phyloP scores from a whole-genome alignment of 2,888 invertebrate species.

The Zhuqinia jingwanae region DNA sequence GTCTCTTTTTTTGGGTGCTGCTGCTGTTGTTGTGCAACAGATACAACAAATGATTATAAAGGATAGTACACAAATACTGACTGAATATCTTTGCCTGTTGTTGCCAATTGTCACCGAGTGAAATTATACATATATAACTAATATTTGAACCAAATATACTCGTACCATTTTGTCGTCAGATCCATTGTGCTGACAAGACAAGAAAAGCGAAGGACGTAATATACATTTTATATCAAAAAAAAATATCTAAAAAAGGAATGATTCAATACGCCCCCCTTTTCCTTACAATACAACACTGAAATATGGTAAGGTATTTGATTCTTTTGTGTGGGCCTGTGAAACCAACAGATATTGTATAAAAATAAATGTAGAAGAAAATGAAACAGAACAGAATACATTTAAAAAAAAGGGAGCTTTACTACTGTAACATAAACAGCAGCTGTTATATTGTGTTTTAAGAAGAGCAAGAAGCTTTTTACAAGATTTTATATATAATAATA shows the following conservation, averaged over 20 bases:
- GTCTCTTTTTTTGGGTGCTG: no score
- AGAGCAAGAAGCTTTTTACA: slow-evolving; percentile 16
- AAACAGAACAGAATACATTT: slow-evolving; percentile 4
- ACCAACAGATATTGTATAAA: no score
- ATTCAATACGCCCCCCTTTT: slow-evolving; percentile 57
- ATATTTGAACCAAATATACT: not conserved
- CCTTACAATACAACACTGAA: slow-evolving; percentile 10
- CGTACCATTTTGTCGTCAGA: no score
- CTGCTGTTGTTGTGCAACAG: no score
- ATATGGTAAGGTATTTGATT: slow-evolving; percentile 14
- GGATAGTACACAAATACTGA: no score
- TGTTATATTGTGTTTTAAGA: slow-evolving; percentile 19
- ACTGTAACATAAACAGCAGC: slow-evolving; percentile 12
- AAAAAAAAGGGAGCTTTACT: not conserved
- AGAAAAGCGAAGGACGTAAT: no score
- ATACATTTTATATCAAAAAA: slow-evolving; percentile 32
- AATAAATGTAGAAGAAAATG: not conserved
- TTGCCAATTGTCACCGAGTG: not conserved
- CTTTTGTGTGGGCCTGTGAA: slow-evolving; percentile 9
- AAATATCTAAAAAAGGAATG: slow-evolving; percentile 36
- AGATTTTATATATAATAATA: no score
- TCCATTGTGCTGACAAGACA: slow-evolving; percentile 19
- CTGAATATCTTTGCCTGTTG: no score
- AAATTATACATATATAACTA: not conserved
- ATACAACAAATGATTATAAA: no score